Percentiles rank a stretch among this genome's conserved stretches.
These are phyloP conservation scores for Subacronicta megacephala DNA, from an alignment of 2,888 invertebrate species.

Conservation along the genomic window DNA sequence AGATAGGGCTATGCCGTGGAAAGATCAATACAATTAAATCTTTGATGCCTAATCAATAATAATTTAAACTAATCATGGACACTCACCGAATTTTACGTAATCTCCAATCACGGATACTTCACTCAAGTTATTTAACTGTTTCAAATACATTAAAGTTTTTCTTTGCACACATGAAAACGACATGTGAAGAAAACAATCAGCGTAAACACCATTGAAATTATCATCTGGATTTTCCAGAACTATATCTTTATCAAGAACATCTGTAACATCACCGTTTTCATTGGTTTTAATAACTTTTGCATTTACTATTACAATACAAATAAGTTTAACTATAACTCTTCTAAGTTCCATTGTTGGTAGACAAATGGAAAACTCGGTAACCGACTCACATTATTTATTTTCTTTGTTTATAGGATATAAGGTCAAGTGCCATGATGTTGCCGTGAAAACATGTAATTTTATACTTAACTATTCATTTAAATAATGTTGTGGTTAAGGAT, in stretches of 20 bases:
- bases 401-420: conserved; percentile 77
- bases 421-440: conserved; percentile 73
- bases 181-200: conserved; percentile 88
- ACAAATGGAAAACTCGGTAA: conserved; percentile 72
- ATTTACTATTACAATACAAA: conserved; percentile 54
- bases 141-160: conserved; percentile 89
- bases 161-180: conserved; percentile 90
- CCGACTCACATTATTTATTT: conserved; percentile 79
- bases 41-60: too few species aligned
- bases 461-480: conserved; percentile 46
- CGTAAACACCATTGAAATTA: conserved; percentile 87
- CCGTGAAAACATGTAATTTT: conserved; percentile 77
- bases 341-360: conserved; percentile 67
- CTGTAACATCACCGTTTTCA: conserved; percentile 33
- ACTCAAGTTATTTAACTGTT: conserved; percentile 85
- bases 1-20: too few species aligned
- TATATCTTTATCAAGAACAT: conserved; percentile 35
- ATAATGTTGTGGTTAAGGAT: conserved; percentile 59
- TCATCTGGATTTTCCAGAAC: conserved; percentile 62
- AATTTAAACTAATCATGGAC: neutral
- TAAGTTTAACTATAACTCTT: conserved; percentile 57
- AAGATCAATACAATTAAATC: too few species aligned
- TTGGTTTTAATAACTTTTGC: conserved; percentile 52
- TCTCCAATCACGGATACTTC: conserved; percentile 89
- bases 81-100: conserved; percentile 88